Percentiles rank a stretch among this genome's conserved stretches.
Conservation (phyloP, 2,113 vertebrate genomes). For the Myrmecobius fasciatus region DNA sequence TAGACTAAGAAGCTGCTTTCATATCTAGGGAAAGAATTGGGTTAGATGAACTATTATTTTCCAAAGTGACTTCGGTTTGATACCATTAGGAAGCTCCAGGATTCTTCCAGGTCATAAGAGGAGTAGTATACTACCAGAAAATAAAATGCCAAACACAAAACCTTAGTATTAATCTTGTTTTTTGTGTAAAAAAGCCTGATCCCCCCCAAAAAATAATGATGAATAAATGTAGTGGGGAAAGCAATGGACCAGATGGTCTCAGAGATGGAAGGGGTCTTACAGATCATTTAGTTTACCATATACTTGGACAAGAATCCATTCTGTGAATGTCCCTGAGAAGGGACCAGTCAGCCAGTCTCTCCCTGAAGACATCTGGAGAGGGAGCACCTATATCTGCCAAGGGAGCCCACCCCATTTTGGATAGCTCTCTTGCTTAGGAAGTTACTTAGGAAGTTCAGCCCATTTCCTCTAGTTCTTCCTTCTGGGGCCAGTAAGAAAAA, state of each 20-base stretch:
- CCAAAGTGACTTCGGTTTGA: not conserved
- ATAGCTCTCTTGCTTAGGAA: not conserved
- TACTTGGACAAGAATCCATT: not conserved
- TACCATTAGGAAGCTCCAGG: not conserved
- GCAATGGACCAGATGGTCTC: not conserved
- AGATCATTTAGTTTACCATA: not conserved
- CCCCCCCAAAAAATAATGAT: not conserved
- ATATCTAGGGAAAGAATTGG: not conserved
- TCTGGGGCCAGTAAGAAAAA: not conserved
- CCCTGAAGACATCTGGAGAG: not conserved
- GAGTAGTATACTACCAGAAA: not conserved
- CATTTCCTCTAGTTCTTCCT: not conserved
- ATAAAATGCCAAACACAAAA: not conserved
- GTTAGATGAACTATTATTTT: not conserved
- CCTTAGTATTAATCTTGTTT: not conserved
- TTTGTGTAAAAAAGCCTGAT: not conserved
- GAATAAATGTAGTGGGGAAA: not conserved
- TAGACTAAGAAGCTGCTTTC: not conserved
- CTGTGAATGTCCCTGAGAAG: not conserved
- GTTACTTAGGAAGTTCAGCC: not conserved
- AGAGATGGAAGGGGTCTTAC: not conserved
- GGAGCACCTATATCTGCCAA: not conserved
- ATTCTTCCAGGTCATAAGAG: not conserved
- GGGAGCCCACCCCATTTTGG: not conserved
- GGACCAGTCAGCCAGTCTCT: not conserved